Evolutionary conservation across 2,113 vertebrate species (phyloP).

Genomic region (Entelurus aequoreus): DNA sequence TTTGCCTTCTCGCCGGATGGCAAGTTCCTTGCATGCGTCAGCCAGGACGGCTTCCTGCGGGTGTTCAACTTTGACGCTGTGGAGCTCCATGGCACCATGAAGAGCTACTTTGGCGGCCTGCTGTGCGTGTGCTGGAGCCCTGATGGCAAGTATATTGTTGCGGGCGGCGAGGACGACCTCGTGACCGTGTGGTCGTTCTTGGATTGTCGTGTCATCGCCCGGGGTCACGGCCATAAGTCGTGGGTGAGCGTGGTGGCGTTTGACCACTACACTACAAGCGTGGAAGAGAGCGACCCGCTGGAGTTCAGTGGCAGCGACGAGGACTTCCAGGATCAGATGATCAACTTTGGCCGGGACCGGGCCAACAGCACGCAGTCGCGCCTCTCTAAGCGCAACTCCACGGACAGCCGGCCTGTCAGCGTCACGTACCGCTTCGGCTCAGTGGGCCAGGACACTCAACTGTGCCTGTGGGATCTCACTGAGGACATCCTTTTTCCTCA

Average conservation of each 20-base stretch:
- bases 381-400: slow-evolving; percentile 96
- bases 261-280: slow-evolving; percentile 95
- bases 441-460: slow-evolving; percentile 97
- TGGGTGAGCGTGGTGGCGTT: slow-evolving; percentile 98
- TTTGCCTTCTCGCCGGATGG: slow-evolving; percentile 98
- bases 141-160: slow-evolving; percentile 94
- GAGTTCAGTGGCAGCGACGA: slow-evolving; percentile 98
- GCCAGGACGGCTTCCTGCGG: slow-evolving; percentile 95
- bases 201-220: slow-evolving; percentile 92
- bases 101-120: slow-evolving; percentile 98
- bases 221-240: slow-evolving; percentile 94
- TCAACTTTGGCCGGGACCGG: slow-evolving; percentile 85
- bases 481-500: slow-evolving; percentile 99
- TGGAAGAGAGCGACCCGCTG: slow-evolving; percentile 89
- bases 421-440: slow-evolving; percentile 97
- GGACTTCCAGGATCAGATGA: slow-evolving; percentile 94
- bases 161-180: slow-evolving; percentile 95
- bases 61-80: slow-evolving; percentile 97
- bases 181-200: slow-evolving; percentile 97
- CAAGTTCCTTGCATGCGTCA: slow-evolving; percentile 93
- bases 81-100: slow-evolving; percentile 96
- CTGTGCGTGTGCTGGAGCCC: slow-evolving; percentile 98
- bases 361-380: slow-evolving; percentile 95
- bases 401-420: slow-evolving; percentile 92
- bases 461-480: slow-evolving; percentile 98